phyloP scores from a whole-genome alignment of 1,140 invertebrate species.

The Kradibia gibbosae region DNA sequence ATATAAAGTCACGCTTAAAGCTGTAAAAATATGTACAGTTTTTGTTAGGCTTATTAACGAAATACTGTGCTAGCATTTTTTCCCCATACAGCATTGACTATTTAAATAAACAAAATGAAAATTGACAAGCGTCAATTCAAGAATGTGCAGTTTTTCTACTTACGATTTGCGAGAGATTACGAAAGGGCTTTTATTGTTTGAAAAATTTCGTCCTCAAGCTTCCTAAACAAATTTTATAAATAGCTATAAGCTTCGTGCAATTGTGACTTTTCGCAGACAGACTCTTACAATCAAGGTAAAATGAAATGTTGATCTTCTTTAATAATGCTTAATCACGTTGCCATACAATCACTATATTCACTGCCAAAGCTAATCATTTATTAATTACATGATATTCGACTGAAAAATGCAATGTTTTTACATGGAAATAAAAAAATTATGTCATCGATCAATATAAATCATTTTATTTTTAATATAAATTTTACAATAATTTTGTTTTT shows the following conservation, averaged over 20 bases:
- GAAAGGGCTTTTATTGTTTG: not conserved
- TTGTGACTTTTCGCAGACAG: constrained; percentile 21
- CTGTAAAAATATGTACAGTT: not conserved
- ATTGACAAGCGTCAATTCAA: not conserved
- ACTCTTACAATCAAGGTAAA: constrained; percentile 36
- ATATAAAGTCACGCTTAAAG: not conserved
- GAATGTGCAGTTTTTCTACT: not conserved
- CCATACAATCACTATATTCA: constrained; percentile 27
- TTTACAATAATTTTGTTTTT: constrained; percentile 32
- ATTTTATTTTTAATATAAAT: constrained; percentile 30
- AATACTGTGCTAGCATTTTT: not conserved
- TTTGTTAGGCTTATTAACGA: not conserved
- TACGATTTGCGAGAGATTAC: not conserved
- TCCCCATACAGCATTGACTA: not conserved
- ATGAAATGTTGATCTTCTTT: constrained; percentile 30
- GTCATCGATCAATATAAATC: constrained; percentile 2
- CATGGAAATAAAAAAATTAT: not conserved
- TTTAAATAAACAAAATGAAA: not conserved
- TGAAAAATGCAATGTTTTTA: constrained; percentile 8
- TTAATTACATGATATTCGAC: constrained; percentile 1
- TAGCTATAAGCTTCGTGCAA: not conserved
- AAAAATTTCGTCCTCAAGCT: not conserved
- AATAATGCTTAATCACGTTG: constrained; percentile 7
- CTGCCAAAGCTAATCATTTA: constrained; percentile 3
- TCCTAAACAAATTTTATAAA: not conserved